These are phyloP conservation scores for Spinibarbus caldwelli DNA, from an alignment of 2,797 vertebrate species.

Conservation along the genomic window DNA sequence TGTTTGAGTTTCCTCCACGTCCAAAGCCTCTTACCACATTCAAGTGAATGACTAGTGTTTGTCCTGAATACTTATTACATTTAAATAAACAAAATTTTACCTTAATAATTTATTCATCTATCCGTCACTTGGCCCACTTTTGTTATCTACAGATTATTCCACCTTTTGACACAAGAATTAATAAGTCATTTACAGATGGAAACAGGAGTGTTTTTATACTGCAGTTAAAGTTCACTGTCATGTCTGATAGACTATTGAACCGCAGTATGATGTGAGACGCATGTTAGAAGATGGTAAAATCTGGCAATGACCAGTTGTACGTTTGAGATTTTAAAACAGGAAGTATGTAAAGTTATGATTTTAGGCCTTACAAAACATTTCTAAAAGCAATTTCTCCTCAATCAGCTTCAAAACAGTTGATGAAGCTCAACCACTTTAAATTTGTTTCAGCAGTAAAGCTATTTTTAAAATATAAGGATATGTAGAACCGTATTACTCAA, in stretches of 20 bases:
- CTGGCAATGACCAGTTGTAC: background rate
- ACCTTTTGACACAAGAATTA: constrained; percentile 1
- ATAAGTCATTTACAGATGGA: background rate
- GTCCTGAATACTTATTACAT: background rate
- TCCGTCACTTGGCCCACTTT: background rate
- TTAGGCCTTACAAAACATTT: background rate
- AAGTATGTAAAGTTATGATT: background rate
- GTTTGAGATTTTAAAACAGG: constrained; percentile 10
- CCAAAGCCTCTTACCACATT: background rate
- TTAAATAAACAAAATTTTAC: background rate
- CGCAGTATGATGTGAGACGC: background rate
- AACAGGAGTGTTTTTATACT: background rate
- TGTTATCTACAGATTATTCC: background rate
- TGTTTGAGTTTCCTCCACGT: constrained; percentile 16
- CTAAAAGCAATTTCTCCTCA: constrained; percentile 7
- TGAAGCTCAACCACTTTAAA: background rate
- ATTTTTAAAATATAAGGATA: constrained; percentile 1
- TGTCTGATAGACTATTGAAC: constrained; percentile 11
- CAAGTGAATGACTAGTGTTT: background rate
- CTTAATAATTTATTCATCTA: background rate
- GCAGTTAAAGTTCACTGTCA: constrained; percentile 17
- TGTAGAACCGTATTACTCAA: background rate
- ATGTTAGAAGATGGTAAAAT: constrained; percentile 3
- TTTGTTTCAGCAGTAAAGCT: background rate
- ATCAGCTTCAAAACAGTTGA: constrained; percentile 13